Conservation (phyloP, 2,888 invertebrate genomes). For the Eugnorisma glareosa region DNA sequence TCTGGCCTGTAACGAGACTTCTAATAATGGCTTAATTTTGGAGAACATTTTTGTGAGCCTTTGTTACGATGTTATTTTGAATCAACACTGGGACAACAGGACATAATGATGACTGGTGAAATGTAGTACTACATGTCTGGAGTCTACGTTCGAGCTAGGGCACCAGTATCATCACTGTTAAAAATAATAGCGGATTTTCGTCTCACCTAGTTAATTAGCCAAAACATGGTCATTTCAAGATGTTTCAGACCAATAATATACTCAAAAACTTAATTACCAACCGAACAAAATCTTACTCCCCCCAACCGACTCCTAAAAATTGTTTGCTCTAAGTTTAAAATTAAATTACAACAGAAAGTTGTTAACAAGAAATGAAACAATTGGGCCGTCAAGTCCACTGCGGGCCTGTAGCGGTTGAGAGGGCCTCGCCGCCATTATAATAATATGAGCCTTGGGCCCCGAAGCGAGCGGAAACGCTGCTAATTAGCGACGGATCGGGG, state of each 20-base stretch:
- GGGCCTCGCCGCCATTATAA: slow-evolving; percentile 67
- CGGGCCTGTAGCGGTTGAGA: slow-evolving; percentile 51
- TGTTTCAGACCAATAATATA: neutral
- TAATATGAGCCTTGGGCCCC: slow-evolving; percentile 75
- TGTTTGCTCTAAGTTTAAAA: slow-evolving; percentile 72
- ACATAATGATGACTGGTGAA: neutral
- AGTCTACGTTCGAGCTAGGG: too few relatives aligned
- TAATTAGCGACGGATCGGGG: slow-evolving; percentile 72
- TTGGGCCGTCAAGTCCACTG: slow-evolving; percentile 61
- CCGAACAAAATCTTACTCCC: slow-evolving; percentile 6
- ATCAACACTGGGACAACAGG: neutral
- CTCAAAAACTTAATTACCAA: slow-evolving; percentile 16
- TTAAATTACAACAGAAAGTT: slow-evolving; percentile 72
- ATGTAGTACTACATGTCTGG: neutral
- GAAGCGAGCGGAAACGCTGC: slow-evolving; percentile 66
- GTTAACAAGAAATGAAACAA: slow-evolving; percentile 67
- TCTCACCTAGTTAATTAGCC: neutral
- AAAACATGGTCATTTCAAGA: neutral
- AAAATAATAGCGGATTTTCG: neutral
- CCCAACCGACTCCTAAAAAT: slow-evolving; percentile 47
- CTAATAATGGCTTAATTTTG: neutral
- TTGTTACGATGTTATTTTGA: neutral
- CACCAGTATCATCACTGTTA: neutral
- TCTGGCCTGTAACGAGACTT: neutral
- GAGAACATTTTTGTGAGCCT: neutral